Percentiles rank a stretch among this genome's conserved stretches.
These are phyloP conservation scores for Harpalus rubripes DNA, from an alignment of 2,888 invertebrate species.

Conservation along the genomic window DNA sequence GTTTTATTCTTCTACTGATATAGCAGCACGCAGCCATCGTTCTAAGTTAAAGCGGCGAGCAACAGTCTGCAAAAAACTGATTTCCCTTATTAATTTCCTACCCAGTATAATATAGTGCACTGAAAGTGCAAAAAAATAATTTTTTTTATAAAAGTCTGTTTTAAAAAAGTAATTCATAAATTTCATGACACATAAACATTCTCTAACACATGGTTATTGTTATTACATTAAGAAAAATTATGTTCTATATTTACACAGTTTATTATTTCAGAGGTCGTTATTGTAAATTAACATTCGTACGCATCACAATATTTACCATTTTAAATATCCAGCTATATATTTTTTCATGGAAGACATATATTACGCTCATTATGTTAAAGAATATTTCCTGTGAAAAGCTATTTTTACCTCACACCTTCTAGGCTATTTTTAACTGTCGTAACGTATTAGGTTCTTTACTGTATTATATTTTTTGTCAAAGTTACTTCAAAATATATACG, in stretches of 20 bases:
- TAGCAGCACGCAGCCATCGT: too few species aligned
- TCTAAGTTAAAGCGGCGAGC: too few species aligned
- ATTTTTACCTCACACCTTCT: background rate
- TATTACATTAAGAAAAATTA: background rate
- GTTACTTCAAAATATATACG: background rate
- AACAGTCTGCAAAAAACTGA: too few species aligned
- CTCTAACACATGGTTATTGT: background rate
- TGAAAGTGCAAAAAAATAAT: too few species aligned
- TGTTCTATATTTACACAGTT: background rate
- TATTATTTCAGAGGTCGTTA: constrained; percentile 6
- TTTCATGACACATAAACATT: too few species aligned
- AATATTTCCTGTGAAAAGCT: constrained; percentile 3
- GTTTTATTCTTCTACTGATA: too few species aligned
- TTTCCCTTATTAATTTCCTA: too few species aligned
- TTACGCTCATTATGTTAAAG: background rate
- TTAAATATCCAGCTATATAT: background rate
- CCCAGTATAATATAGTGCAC: too few species aligned
- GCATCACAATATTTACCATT: background rate
- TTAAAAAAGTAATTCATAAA: too few species aligned
- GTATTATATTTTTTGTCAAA: background rate
- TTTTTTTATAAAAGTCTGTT: too few species aligned
- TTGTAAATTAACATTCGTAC: background rate
- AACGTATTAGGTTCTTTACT: background rate
- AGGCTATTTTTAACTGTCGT: background rate
- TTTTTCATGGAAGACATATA: constrained; percentile 6